phyloP scores from a whole-genome alignment of 2,113 vertebrate genomes.

The Dicentrarchus labrax region DNA sequence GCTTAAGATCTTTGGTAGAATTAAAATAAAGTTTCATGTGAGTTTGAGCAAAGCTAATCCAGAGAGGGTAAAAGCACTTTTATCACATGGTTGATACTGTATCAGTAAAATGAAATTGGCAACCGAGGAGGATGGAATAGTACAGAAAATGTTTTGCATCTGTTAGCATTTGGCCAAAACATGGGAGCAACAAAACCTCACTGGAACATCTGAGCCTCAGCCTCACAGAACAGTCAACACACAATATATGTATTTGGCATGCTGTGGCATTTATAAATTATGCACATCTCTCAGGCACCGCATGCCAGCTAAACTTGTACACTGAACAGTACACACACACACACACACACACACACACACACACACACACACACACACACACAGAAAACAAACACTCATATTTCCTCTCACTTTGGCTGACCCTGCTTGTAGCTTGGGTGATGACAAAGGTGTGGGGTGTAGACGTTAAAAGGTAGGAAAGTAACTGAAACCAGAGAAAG shows the following conservation, averaged over 20 bases:
- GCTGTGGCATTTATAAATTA: constrained; percentile 55
- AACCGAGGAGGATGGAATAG: constrained; percentile 17
- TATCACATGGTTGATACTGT: neutral
- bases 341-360: constrained; percentile 16
- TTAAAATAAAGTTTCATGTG: neutral
- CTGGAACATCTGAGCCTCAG: constrained; percentile 41
- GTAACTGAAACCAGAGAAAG: constrained; percentile 28
- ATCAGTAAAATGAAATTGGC: constrained; percentile 9
- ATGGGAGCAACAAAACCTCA: constrained; percentile 20
- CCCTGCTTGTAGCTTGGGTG: neutral
- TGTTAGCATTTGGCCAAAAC: constrained; percentile 40
- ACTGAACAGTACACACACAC: constrained; percentile 19
- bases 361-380: constrained; percentile 29
- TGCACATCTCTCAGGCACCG: constrained; percentile 17
- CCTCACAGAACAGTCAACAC: constrained; percentile 28
- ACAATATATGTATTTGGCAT: constrained; percentile 44
- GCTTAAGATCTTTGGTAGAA: neutral
- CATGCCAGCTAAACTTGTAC: constrained; percentile 36
- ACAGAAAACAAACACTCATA: constrained; percentile 23
- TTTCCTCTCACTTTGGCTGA: constrained; percentile 60
- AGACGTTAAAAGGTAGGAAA: neutral
- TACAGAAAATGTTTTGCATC: constrained; percentile 25
- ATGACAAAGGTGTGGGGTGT: too few relatives aligned
- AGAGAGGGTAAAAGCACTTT: neutral
- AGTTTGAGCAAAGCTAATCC: neutral